Evolutionary conservation across 2,888 invertebrate species (phyloP), one percentile per base, ranked within the genome.

Genomic region (Pomacea canaliculata): DNA sequence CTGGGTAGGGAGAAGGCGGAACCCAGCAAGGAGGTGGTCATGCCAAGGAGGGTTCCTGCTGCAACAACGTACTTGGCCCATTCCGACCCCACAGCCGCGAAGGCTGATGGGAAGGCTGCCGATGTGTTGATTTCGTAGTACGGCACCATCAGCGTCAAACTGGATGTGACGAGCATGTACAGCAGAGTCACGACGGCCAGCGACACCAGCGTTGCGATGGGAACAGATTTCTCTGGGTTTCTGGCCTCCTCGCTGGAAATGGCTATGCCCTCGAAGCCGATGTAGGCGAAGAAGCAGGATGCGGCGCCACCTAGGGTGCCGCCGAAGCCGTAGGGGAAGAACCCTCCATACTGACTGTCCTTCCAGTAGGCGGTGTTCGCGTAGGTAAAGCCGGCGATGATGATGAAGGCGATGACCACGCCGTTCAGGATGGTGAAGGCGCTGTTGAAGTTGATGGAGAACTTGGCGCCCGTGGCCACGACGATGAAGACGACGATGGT

Each of bases 311-410:
- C 87, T 56, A 91, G 80, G 69, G 91, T 87, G 56, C 91, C 91
- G 19, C 83, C 83, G 63, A 91, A 88, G 1, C 91, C 91, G 79
- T 86, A 89, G 1, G 92, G 91, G 80, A 91, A 84, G 83, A 91
- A 91, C 9, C 90, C 89, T 56, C 93, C 88, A 46, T 77, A 73
- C 37, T 75, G 68, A 62, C 65, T 69, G 66, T 83, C 93, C 0
- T 94, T 94, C 97, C 97, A 97, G 87, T 97, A 97, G 9, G 92
- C 92, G 18, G 94, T 91, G 85, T 97, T 94, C 0, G 96, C 96
- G 88, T 95, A 96, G 89, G 94, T 94, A 87, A 96, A 94, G 0
- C 97, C 97, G n/a, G 96, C 93, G 59, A 87, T 84, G 65, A 90
- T 89, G 37, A 91, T 87, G 74, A 91, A 89, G 12, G 86, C 72